Base-by-base conservation (phyloP, 1,140 invertebrate genomes). In the Plutomurus gul region DNA sequence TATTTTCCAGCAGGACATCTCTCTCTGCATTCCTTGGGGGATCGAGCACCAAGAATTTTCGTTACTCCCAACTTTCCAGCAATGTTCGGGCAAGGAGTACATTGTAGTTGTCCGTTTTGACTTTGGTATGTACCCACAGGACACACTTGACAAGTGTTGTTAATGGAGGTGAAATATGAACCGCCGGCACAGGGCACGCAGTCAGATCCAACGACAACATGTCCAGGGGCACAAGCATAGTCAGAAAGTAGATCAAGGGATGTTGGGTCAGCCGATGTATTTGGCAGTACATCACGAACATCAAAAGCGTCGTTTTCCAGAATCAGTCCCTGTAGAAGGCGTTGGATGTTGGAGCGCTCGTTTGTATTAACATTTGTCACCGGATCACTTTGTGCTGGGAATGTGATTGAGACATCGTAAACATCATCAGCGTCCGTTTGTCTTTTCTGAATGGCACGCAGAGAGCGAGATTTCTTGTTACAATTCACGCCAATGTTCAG, bases 181-280 rank as follows among this genome's bases (percentile, higher is more conserved):
- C 97, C 97, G 81, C 96, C 91, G 39, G 96, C 92, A 86, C 97
- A 99, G 27, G 96, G 94, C 27, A 99, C 97, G 85, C 95, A 97
- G 85, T 95, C 94, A 77, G 95, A 93, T 25, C 93, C 92, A 89
- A 95, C 93, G 3, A 96, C 94, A 36, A 98, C 96, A 89, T 97
- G 94, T 72, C 96, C 96, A 79, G 92, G 88, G 0, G 94, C 94
- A 87, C 96, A 98, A 75, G 95, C 94, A 85, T 96, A 98, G 84
- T 96, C 95, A 0, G 95, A 96, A 84, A 93, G 89, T 1, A 98
- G 88, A 43, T 90, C 86, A 39, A 98, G 87, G 18, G 95, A 96
- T 3, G 94, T 93, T 70, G 96, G 93, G 87, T 98, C 96, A 0
- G 96, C 94, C 1, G 81, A 73, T 6, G 96, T 97, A 84, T 97